phyloP scores from a whole-genome alignment of 2,888 invertebrate species.

The Nephrotoma appendiculata region DNA sequence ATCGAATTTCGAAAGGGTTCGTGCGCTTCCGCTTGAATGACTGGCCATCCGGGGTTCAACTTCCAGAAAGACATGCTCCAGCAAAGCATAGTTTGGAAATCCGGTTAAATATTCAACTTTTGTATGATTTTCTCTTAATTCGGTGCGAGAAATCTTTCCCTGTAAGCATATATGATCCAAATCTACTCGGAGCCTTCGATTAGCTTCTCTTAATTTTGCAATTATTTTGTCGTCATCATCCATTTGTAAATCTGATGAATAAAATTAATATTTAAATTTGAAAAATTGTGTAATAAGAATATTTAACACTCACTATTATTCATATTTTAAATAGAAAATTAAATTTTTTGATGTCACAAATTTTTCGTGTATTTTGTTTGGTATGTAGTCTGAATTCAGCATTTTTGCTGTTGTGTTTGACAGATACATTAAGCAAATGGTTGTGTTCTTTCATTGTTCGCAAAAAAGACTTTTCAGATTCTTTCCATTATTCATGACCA shows the following conservation, averaged over 20 bases:
- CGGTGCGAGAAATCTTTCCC: neutral
- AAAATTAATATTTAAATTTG: neutral
- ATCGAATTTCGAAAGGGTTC: neutral
- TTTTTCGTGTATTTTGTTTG: neutral
- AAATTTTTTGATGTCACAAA: neutral
- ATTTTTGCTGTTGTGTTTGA: neutral
- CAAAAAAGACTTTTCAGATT: neutral
- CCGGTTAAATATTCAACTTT: neutral
- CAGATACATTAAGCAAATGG: neutral
- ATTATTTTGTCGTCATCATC: neutral
- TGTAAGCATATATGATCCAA: neutral
- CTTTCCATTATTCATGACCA: neutral
- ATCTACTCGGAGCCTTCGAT: neutral
- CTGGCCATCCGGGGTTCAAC: neutral
- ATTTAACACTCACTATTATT: neutral
- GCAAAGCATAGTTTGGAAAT: neutral
- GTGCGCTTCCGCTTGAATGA: neutral
- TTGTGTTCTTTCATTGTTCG: neutral
- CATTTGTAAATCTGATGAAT: neutral
- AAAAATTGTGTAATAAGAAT: neutral
- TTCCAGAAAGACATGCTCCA: neutral
- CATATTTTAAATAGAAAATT: neutral
- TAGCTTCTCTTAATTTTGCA: neutral
- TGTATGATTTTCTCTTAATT: neutral
- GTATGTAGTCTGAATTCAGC: neutral